Evolutionary conservation across 2,113 vertebrate genomes (phyloP), one percentile per base, ranked within the genome.

Genomic region (Malaclemys terrapin): DNA sequence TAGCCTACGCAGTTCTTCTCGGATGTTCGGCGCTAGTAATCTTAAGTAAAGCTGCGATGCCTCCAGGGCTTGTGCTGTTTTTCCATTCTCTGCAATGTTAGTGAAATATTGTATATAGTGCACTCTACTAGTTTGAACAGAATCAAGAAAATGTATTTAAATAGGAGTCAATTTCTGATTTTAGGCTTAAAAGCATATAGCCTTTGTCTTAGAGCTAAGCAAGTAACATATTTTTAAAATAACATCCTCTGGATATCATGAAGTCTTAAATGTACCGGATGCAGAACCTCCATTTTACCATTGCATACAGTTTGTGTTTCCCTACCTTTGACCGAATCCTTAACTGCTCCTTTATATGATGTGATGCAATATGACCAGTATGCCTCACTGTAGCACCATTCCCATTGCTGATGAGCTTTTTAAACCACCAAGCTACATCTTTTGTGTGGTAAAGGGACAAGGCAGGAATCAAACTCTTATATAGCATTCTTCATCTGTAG

Each of bases 41-140:
- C 97, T 98, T 42, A 99, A 88, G 93, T 98, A 99, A 38, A 99
- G 97, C 94, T 99, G 98, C 56, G 97, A 97, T 8, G 98, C 99
- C 96, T 97, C 98, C 42, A 99, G 91, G 83, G 99, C 98, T 82
- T 98, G 97, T 80, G 94, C 90, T 75, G 52, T 52, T 95, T 98
- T 98, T 49, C 97, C 97, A 79, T 94, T 97, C 91, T 98, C 99
- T 99, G 87, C 29, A 95, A 79, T 20, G 22, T 6, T 13, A 94
- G 54, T 83, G 87, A 88, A 90, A 88, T 42, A 95, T 52, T 1
- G 22, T 24, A 87, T 69, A 27, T 53, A 89, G 78, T 45, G 76
- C 47, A 85, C 84, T 17, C 49, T 42, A 10, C 54, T 1, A n/a
- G 59, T 91, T 95, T 93, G 75, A 42, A 47, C 57, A 94, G 38